Percentiles rank a stretch among this genome's conserved stretches.
phyloP scores from a whole-genome alignment of 2,797 vertebrate species.

The Tympanoctomys barrerae region DNA sequence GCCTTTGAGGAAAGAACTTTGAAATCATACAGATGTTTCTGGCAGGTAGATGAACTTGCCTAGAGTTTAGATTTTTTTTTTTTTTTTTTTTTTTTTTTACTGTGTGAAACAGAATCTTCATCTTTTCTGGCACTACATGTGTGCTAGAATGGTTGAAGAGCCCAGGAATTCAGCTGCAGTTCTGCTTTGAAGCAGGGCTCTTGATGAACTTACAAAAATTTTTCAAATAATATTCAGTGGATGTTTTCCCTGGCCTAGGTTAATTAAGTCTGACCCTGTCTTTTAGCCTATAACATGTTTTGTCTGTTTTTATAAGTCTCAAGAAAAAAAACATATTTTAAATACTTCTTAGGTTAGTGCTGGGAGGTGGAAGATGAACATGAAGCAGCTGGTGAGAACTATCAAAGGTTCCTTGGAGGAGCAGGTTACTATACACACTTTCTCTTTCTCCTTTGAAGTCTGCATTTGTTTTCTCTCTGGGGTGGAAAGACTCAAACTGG shows the following conservation, averaged over 20 bases:
- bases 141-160: not conserved
- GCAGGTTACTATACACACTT: conserved; percentile 45
- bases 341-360: conserved; percentile 47
- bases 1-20: not conserved
- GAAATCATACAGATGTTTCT: conserved; percentile 3
- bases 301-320: conserved; percentile 49
- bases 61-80: not conserved
- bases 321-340: not conserved
- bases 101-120: not conserved
- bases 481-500: conserved; percentile 75
- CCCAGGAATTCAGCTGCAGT: not conserved
- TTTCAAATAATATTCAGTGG: conserved; percentile 18
- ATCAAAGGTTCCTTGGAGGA: conserved; percentile 68
- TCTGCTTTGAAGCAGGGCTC: not conserved
- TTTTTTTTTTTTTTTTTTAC: conserved; percentile 1
- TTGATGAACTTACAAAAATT: not conserved
- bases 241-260: conserved; percentile 8
- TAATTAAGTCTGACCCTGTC: not conserved
- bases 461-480: conserved; percentile 80
- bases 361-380: conserved; percentile 36
- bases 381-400: not conserved
- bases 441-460: conserved; percentile 70
- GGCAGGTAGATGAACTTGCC: not conserved
- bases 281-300: conserved; percentile 19
- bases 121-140: not conserved